phyloP scores from a whole-genome alignment of 2,113 vertebrate species.

The Odontophorus gujanensis region DNA sequence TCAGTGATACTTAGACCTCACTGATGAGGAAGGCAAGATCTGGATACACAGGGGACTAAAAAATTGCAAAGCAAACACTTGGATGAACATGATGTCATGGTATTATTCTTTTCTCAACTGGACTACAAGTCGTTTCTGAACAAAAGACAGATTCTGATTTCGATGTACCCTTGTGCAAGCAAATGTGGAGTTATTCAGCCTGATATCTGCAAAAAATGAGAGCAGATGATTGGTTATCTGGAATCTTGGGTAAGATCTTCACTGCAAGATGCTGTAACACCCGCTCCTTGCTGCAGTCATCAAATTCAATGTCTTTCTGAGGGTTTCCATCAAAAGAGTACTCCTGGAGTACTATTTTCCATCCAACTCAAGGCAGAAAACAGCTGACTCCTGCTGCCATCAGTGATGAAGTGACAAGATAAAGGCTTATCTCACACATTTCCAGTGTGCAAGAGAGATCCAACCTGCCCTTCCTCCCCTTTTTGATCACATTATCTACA shows the following conservation, averaged over 20 bases:
- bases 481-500: neutral
- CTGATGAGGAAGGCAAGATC: neutral
- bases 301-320: neutral
- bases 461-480: neutral
- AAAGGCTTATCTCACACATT: neutral
- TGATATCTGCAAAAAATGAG: neutral
- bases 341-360: neutral
- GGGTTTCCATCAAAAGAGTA: neutral
- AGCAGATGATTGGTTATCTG: neutral
- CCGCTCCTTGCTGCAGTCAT: neutral
- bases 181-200: neutral
- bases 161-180: neutral
- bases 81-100: neutral
- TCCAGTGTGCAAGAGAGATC: neutral
- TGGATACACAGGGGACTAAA: neutral
- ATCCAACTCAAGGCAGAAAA: neutral
- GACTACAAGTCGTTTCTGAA: neutral
- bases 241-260: neutral
- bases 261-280: neutral
- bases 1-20: neutral
- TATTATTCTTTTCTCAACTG: neutral
- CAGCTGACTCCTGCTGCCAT: neutral
- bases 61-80: neutral
- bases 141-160: neutral
- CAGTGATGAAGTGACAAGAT: neutral